Base-by-base conservation (phyloP, 2,888 invertebrate genomes). In the Cryptus armator region DNA sequence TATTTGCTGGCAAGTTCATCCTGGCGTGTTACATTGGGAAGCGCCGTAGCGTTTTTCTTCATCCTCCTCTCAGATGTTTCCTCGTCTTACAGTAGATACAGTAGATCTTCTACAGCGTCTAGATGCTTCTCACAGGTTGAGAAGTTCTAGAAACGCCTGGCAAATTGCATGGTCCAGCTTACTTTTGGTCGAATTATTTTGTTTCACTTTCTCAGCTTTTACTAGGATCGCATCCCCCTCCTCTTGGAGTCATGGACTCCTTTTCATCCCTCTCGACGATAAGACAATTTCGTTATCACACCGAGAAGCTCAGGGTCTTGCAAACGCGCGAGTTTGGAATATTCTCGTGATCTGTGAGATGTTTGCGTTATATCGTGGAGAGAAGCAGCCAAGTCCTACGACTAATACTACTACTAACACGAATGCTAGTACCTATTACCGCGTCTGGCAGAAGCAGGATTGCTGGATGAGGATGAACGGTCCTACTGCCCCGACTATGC, bases 1-100 rank as follows among this genome's bases (percentile, higher is more conserved):
- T 90, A 90, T 91, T 90, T 91, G 90, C 88, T 87, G 86, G 87
- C 87, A 87, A 86, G 87, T 88, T 88, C 82, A 87, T 88, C 83
- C 88, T 56, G n/a, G 48, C 29, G 48, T 75, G 44, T 75, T 64
- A 37, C 32, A 37, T 46, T 12, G 29, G 19, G 6, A 16, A 16
- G 37, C 53, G n/a, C 32, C 51, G 37, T 14, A 19, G 12, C 53
- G 37, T 44, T 44, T 59, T 29, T 59, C 19, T 29, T 59, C 29
- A 7, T 59, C 24, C 29, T 24, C 29, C 4, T 29, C 71, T 46
- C 44, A 7, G 48, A 56, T 37, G 62, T 24, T 44, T 56, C 9
- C 44, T 59, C 29, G 24, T 37, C 64, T 37, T 71, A 37, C 46
- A 19, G 48, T 74, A 51, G 24, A 24, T 24, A 24, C 24, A 24